Evolutionary conservation across 2,888 invertebrate species (phyloP).

Genomic region (Sphaerophoria taeniata): DNA sequence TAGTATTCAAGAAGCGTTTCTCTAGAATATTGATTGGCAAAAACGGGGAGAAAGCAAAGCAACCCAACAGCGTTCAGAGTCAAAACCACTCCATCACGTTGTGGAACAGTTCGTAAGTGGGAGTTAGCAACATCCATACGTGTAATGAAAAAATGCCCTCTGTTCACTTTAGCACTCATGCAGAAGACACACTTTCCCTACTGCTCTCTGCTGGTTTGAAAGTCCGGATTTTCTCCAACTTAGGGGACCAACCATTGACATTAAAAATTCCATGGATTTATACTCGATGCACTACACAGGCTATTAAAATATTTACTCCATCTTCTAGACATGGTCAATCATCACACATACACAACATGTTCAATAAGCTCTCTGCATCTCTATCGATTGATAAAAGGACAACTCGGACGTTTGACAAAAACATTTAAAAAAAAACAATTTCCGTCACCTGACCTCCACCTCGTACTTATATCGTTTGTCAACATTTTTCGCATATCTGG

Average conservation of each 20-base stretch:
- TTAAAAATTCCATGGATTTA: conserved; percentile 13
- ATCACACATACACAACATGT: conserved; percentile 12
- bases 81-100: conserved; percentile 14
- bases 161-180: neutral
- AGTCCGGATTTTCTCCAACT: neutral
- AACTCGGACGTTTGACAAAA: conserved; percentile 1
- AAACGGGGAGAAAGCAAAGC: conserved; percentile 75
- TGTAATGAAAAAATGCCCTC: conserved; percentile 10
- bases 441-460: conserved; percentile 65
- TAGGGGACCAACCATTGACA: conserved; percentile 8
- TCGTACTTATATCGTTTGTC: conserved; percentile 80
- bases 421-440: conserved; percentile 40
- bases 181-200: conserved; percentile 46
- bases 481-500: conserved; percentile 82
- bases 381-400: conserved; percentile 29
- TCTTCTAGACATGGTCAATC: conserved; percentile 55
- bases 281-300: conserved; percentile 33
- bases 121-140: neutral
- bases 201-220: no score
- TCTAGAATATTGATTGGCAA: conserved; percentile 81
- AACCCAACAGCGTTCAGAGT: conserved; percentile 28
- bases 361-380: conserved; percentile 21
- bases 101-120: no score
- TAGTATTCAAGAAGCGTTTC: conserved; percentile 80
- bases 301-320: conserved; percentile 52